Evolutionary conservation across 2,797 vertebrate species (phyloP).

Genomic region (Lithobates pipiens): DNA sequence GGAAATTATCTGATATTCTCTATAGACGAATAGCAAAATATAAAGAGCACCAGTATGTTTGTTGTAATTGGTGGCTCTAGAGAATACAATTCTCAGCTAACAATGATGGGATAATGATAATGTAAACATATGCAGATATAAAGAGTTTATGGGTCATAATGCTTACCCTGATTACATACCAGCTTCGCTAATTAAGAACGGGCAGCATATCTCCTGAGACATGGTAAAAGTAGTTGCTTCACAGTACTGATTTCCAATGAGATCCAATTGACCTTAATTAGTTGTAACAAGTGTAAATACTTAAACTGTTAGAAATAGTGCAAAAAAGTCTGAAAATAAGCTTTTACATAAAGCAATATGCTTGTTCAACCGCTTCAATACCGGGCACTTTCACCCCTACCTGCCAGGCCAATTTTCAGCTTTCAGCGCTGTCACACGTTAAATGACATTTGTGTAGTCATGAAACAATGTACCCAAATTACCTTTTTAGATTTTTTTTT

Average conservation of each 20-base stretch:
- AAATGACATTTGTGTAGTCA: too few relatives aligned
- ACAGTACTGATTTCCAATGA: conserved; percentile 43
- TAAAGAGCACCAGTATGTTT: conserved; percentile 9
- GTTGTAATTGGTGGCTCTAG: background rate
- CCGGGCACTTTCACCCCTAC: too few relatives aligned
- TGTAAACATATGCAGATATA: conserved; percentile 15
- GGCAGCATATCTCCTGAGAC: conserved; percentile 34
- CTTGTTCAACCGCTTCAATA: too few relatives aligned
- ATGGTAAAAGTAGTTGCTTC: conserved; percentile 43
- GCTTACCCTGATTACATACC: conserved; percentile 22
- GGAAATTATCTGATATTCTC: background rate
- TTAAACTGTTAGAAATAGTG: conserved; percentile 9
- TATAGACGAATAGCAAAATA: background rate
- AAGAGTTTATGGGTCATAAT: conserved; percentile 34
- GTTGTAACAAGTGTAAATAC: conserved; percentile 38
- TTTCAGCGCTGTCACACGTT: too few relatives aligned
- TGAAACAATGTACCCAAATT: too few relatives aligned
- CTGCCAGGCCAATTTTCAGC: too few relatives aligned
- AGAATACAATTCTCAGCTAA: background rate
- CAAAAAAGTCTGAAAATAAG: background rate
- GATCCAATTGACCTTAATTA: conserved; percentile 54
- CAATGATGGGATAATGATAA: conserved; percentile 31
- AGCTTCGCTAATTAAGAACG: conserved; percentile 45
- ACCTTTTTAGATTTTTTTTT: too few relatives aligned
- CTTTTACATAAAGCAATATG: too few relatives aligned